Conservation (phyloP, 2,888 invertebrate genomes). For the Phasia obesa region DNA sequence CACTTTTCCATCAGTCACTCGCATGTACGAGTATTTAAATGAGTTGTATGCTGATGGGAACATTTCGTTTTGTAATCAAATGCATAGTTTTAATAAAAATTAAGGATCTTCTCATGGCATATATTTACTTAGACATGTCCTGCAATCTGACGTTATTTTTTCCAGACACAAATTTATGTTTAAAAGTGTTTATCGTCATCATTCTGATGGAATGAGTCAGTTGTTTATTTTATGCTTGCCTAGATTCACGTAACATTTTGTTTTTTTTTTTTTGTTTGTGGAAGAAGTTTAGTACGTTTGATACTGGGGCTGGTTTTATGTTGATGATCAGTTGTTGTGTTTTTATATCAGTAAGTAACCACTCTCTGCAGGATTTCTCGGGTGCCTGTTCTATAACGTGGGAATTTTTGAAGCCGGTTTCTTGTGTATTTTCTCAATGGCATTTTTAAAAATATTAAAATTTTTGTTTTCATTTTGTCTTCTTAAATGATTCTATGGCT, state of each 20-base stretch:
- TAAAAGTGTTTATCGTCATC: slow-evolving; percentile 48
- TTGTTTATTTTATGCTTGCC: slow-evolving; percentile 51
- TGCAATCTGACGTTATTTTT: slow-evolving; percentile 58
- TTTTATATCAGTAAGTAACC: slow-evolving; percentile 1
- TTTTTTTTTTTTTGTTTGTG: slow-evolving; percentile 2
- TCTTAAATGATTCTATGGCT: slow-evolving; percentile 66
- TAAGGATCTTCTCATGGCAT: slow-evolving; percentile 56
- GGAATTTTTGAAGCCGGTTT: slow-evolving; percentile 66
- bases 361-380: slow-evolving; percentile 34
- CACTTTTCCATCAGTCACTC: slow-evolving; percentile 41
- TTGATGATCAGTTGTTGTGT: slow-evolving; percentile 31
- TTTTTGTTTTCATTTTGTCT: slow-evolving; percentile 27
- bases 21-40: slow-evolving; percentile 33
- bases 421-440: background rate
- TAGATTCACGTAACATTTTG: slow-evolving; percentile 43
- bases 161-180: slow-evolving; percentile 11
- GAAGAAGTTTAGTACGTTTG: slow-evolving; percentile 31
- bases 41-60: slow-evolving; percentile 52
- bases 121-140: slow-evolving; percentile 43
- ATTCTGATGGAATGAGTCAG: slow-evolving; percentile 59
- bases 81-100: background rate
- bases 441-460: slow-evolving; percentile 21
- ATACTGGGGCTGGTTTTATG: slow-evolving; percentile 24
- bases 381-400: slow-evolving; percentile 61
- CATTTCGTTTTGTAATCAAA: slow-evolving; percentile 40